Evolutionary conservation across 2,113 vertebrate species (phyloP), one percentile per base, ranked within the genome.

Genomic region (human (Homo sapiens)): DNA sequence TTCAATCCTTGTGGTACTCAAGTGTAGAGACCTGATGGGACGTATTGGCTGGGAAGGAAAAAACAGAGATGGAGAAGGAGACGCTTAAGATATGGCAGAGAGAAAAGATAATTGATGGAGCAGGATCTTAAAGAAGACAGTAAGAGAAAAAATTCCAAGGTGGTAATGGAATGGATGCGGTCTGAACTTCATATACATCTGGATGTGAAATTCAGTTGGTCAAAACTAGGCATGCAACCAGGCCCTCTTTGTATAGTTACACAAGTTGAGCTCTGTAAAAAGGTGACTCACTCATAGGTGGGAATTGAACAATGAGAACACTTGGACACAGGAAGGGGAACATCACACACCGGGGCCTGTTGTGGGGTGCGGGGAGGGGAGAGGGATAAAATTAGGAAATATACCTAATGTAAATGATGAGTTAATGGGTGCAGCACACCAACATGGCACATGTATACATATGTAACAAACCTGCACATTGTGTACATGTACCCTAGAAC

Each of bases 201-300:
- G 17, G 75, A 57, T 61, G 55, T 66, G 30, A 40, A 57, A 80
- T 93, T 91, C n/a, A 83, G 25, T 84, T 80, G 20, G 20, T 93
- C 35, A 57, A 68, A 91, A 80, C 35, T 82, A 45, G 45, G 89
- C 32, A 70, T 38, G 10, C 27, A 5, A 25, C 32, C 23, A 38
- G n/a, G 3, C 3, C 3, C 18, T 68, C 66, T n/a, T 20, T 23
- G 25, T n/a, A 50, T 12, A 90, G n/a, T 7, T 79, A 52, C 38
- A 6, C 12, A 17, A 48, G n/a, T 3, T 81, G n/a, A 66, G 38
- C 9, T 2, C 20, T 7, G 1, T 32, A 68, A 6, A 1, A 45
- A 5, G 10, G 5, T 32, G 9, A 68, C 5, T 45, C 45, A 45
- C 45, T 45, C 45, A 45, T 45, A 45, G 45, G 45, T 45, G 45